Percentiles rank a stretch among this genome's conserved stretches.
Evolutionary conservation across 2,888 invertebrate genomes (phyloP).

Genomic region (Drosophila maculinotata): DNA sequence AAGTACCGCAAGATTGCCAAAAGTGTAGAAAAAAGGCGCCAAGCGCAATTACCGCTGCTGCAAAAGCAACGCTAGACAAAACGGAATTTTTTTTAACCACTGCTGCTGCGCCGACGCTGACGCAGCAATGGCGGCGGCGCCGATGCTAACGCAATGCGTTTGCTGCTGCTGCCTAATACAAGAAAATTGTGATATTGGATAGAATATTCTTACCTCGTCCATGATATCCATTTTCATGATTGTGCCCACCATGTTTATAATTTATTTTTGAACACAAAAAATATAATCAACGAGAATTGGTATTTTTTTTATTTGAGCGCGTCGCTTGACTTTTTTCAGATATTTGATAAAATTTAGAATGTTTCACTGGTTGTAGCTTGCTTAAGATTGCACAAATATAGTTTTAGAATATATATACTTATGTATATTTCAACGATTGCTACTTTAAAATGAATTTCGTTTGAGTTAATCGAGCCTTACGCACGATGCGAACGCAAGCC

Average conservation of each 20-base stretch:
- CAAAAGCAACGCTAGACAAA: slow-evolving; percentile 35
- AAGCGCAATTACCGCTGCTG: slow-evolving; percentile 42
- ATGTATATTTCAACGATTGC: slow-evolving; percentile 62
- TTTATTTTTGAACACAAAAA: slow-evolving; percentile 30
- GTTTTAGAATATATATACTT: slow-evolving; percentile 22
- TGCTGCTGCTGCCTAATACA: slow-evolving; percentile 9
- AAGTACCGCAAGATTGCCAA: slow-evolving; percentile 25
- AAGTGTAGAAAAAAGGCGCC: slow-evolving; percentile 40
- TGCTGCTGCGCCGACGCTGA: slow-evolving; percentile 33
- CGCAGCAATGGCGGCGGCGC: slow-evolving; percentile 48
- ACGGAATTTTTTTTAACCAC: slow-evolving; percentile 53
- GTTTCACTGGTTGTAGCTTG: slow-evolving; percentile 19
- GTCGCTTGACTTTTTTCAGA: slow-evolving; percentile 26
- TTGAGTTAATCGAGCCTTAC: slow-evolving; percentile 43
- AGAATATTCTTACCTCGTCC: slow-evolving; percentile 72
- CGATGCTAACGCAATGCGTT: slow-evolving; percentile 18
- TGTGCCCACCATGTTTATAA: slow-evolving; percentile 71
- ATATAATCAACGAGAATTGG: slow-evolving; percentile 19
- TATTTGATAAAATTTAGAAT: slow-evolving; percentile 5
- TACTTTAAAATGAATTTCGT: slow-evolving; percentile 21
- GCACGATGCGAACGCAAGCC: slow-evolving; percentile 69
- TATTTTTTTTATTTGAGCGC: slow-evolving; percentile 29
- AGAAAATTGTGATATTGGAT: neutral
- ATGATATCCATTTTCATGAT: slow-evolving; percentile 56
- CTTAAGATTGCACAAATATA: slow-evolving; percentile 50